phyloP scores from a whole-genome alignment of 1,140 invertebrate genomes.

The Drosophila varians region DNA sequence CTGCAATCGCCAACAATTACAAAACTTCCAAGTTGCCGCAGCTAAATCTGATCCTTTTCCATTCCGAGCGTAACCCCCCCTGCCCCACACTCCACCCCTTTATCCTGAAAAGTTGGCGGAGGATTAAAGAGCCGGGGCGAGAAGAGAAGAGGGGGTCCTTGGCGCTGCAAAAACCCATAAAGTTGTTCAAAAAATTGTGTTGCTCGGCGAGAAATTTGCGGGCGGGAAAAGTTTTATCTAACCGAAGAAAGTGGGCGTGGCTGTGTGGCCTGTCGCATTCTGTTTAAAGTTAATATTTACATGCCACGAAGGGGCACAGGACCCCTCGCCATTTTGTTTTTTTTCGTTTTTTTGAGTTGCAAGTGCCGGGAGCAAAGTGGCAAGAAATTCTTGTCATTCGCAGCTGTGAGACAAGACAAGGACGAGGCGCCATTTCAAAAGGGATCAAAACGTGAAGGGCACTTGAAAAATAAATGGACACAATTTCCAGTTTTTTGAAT shows the following conservation, averaged over 20 bases:
- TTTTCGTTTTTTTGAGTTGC: background rate
- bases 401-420: slow-evolving; percentile 60
- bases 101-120: slow-evolving; percentile 16
- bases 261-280: slow-evolving; percentile 63
- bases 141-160: background rate
- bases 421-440: slow-evolving; percentile 40
- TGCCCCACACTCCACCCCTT: background rate
- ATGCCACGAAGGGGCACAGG: slow-evolving; percentile 50
- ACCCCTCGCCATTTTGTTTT: background rate
- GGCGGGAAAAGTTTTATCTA: slow-evolving; percentile 61
- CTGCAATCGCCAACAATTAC: slow-evolving; percentile 73
- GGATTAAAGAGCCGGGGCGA: slow-evolving; percentile 17
- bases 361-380: slow-evolving; percentile 26
- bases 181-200: slow-evolving; percentile 51
- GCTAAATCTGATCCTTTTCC: slow-evolving; percentile 26
- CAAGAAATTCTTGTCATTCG: slow-evolving; percentile 80
- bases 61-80: background rate
- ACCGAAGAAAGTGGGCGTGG: slow-evolving; percentile 44
- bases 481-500: background rate
- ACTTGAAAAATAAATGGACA: background rate
- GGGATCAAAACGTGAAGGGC: slow-evolving; percentile 21
- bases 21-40: slow-evolving; percentile 68
- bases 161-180: slow-evolving; percentile 18
- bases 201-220: slow-evolving; percentile 28
- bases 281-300: slow-evolving; percentile 81